Evolutionary conservation across 2,113 vertebrate genomes (phyloP), one percentile per base, ranked within the genome.

Genomic region (Dipodomys merriami): DNA sequence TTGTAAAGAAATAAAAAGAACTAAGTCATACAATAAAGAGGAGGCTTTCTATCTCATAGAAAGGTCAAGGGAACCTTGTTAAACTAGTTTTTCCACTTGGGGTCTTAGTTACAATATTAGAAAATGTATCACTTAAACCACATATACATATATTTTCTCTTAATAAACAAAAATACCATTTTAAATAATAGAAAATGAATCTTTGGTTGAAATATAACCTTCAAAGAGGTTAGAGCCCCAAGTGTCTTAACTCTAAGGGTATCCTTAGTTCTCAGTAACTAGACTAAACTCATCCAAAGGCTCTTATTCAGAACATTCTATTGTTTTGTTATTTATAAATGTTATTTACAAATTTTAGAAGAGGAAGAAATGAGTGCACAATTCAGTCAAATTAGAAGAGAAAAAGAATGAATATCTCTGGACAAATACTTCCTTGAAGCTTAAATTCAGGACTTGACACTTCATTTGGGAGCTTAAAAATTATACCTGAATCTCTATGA

Each of bases 11-110:
- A 90, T 95, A 83, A 91, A 93, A 95, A 86, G 91, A 92, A 71
- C 49, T 68, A 91, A 94, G 85, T 95, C 13, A 7, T 91, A 83
- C 82, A 79, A 87, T 83, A 83, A 96, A 95, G 27, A 93, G 65
- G 69, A 95, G 65, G 90, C 73, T 67, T n/a, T 88, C 81, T 67
- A 16, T 53, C 71, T 71, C 86, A 84, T 46, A 95, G 39, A 39
- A 93, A 96, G 95, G 96, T 96, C 96, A 97, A 96, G 74, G 62
- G 93, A 90, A 95, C 82, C 89, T 68, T 82, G 33, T 84, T 90
- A 79, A 81, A 83, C 83, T 95, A 74, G 86, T 57, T 87, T 95
- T 95, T 82, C 89, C 35, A 91, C 68, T 82, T 71, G 46, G 72
- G 30, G 29, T 76, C 30, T 49, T 65, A 78, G 27, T 81, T 92